Evolutionary conservation across 2,888 invertebrate genomes (phyloP), one percentile per base, ranked within the genome.

Genomic region (Apodemia hepburni): DNA sequence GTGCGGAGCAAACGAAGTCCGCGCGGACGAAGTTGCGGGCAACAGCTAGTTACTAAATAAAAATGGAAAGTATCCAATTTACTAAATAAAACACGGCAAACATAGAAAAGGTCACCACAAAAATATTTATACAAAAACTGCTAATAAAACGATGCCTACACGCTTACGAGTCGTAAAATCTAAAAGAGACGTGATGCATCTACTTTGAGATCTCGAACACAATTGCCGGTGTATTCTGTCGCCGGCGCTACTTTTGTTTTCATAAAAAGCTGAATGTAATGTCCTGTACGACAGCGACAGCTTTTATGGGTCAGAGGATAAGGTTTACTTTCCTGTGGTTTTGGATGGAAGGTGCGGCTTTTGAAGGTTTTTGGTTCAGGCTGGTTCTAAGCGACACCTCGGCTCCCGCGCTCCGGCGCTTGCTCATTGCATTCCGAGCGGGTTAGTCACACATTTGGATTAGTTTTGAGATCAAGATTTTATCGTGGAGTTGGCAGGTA

Each of bases 401-500:
- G 70, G 63, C 70, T 66, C 67, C 68, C 64, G 65, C 65, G 64
- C 63, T 65, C 66, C 70, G 65, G 65, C 68, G 64, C 66, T 59
- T 33, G 67, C 66, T 64, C 70, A 59, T 64, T 68, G 67, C 75
- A 74, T 73, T 74, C 75, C 74, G 65, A 35, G 59, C 66, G 69
- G 64, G 71, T 74, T 74, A 75, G 71, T 75, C 75, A 75, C 73
- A 71, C 72, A 69, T 71, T 74, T 73, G 79, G 79, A 76, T 76
- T 75, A 79, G 70, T 68, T 68, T 61, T 59, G 69, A 70, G 76
- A 82, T 80, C 77, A 77, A 80, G 82, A 84, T 84, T 72, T 76
- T 84, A 85, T 84, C 84, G 67, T 65, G 69, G 68, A 71, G 71
- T 70, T 72, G 69, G 73, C 73, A 70, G 68, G 70, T 68, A 68